phyloP scores from a whole-genome alignment of 2,797 vertebrate species.

The Salmo trutta region DNA sequence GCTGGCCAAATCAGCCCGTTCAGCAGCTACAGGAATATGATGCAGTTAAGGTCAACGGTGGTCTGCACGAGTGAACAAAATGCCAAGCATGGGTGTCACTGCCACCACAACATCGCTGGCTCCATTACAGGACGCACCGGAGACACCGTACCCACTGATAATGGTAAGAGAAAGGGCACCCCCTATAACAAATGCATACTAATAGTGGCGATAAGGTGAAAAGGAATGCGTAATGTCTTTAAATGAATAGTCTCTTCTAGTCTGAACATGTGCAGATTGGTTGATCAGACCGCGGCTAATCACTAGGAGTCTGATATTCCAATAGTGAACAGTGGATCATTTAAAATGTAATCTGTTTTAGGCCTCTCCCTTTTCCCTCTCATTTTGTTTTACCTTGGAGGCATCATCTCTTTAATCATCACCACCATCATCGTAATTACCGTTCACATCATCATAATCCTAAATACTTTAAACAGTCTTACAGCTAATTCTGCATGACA shows the following conservation, averaged over 20 bases:
- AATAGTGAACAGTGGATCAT: conserved; percentile 47
- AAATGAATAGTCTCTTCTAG: neutral
- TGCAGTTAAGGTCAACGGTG: conserved; percentile 38
- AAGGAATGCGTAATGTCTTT: neutral
- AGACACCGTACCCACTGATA: conserved; percentile 2
- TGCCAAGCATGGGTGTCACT: conserved; percentile 26
- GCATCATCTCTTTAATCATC: conserved; percentile 66
- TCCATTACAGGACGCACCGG: conserved; percentile 9
- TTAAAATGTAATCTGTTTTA: conserved; percentile 53
- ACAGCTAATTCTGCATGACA: conserved; percentile 65
- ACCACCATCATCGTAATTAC: conserved; percentile 68
- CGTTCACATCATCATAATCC: conserved; percentile 69
- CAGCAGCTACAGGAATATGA: conserved; percentile 25
- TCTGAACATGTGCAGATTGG: neutral
- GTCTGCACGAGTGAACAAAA: conserved; percentile 27
- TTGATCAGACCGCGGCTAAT: conserved; percentile 27
- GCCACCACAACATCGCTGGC: conserved; percentile 14
- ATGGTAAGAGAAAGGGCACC: conserved; percentile 25
- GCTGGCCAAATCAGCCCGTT: conserved; percentile 34
- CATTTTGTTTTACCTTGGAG: conserved; percentile 66
- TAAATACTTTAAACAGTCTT: conserved; percentile 62
- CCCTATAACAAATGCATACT: conserved; percentile 3
- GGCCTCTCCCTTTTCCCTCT: conserved; percentile 35
- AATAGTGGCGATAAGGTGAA: neutral
- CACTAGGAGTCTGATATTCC: conserved; percentile 21